Base-by-base conservation (phyloP, 2,113 vertebrate genomes). In the Micronycteris hirsuta region DNA sequence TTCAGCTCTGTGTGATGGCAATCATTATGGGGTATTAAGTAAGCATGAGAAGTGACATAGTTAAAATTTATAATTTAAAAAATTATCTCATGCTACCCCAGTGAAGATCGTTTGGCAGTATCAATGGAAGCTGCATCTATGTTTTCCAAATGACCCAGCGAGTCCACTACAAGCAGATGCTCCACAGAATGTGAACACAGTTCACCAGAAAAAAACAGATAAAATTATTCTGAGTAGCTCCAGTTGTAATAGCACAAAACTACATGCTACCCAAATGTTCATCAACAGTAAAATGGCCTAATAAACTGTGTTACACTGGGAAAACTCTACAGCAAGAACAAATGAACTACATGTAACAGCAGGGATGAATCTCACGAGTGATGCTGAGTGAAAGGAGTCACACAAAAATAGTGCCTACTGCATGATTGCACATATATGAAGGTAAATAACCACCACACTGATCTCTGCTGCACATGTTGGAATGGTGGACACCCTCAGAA, bases 361-460 rank as follows among this genome's bases (percentile, higher is more conserved):
- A 14, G 0, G 0, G 15, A 19, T 10, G 12, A 41, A 6, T 24
- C 74, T 7, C 11, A 13, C 7, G 7, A 33, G 65, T n/a, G 9
- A 4, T 13, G 41, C 38, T 28, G 11, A 28, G 38, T 26, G 68
- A 68, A 17, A 14, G 20, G 7, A 17, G 38, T 28, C 58, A 58
- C 43, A 24, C n/a, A 45, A 14, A 31, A 63, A 22, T 8, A 3
- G 17, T 26, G 11, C 41, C 26, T 3, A 2, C 65, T 22, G 11
- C 4, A 8, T 41, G 36, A 52, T 1, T 28, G 4, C 9, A 22
- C 13, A 67, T 31, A 45, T 11, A 22, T 6, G 26, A 52, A 2
- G 8, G 11, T 3, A n/a, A 58, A 24, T 10, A 54, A 17, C 2
- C 31, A 38, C 41, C 76, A 20, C 22, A 15, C 4, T 45, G 26